phyloP scores from a whole-genome alignment of 92 coral and sea anemone genomes.

The Paragorgia papillata region DNA sequence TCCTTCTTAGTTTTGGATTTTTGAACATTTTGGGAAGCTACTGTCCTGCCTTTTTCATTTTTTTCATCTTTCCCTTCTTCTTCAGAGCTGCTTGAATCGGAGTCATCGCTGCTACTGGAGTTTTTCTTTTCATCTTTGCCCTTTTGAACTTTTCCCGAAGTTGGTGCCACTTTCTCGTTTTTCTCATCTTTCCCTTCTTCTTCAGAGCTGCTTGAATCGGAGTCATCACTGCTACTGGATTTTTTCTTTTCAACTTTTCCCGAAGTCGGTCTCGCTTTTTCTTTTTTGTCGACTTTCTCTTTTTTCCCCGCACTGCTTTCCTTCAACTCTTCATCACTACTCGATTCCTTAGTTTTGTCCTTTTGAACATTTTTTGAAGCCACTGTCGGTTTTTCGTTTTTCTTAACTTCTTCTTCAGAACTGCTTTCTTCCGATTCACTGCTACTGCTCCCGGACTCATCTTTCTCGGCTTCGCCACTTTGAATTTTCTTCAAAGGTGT shows the following conservation, averaged over 20 bases:
- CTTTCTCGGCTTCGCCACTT: neutral
- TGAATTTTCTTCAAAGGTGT: neutral
- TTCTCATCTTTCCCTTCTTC: conserved; percentile 15
- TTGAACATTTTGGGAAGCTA: no score
- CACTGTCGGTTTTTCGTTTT: neutral
- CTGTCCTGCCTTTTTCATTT: neutral
- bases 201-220: conserved; percentile 37
- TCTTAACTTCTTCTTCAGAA: conserved; percentile 18
- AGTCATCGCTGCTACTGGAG: neutral
- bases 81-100: conserved; percentile 16
- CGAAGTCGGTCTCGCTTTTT: conserved; percentile 3
- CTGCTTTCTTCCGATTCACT: conserved; percentile 27
- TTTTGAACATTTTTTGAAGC: no score
- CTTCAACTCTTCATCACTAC: neutral
- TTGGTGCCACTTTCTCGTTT: neutral
- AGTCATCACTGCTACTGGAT: conserved; percentile 33
- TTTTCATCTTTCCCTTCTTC: conserved; percentile 8
- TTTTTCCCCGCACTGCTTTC: conserved; percentile 7
- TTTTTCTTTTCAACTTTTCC: conserved; percentile 3
- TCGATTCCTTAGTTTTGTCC: conserved; percentile 38
- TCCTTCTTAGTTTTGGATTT: no score
- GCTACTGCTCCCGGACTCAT: neutral
- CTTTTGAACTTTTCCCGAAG: neutral
- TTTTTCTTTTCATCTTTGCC: neutral
- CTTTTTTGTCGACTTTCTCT: neutral